phyloP scores from a whole-genome alignment of 2,888 invertebrate species.

The Drosophila robusta region DNA sequence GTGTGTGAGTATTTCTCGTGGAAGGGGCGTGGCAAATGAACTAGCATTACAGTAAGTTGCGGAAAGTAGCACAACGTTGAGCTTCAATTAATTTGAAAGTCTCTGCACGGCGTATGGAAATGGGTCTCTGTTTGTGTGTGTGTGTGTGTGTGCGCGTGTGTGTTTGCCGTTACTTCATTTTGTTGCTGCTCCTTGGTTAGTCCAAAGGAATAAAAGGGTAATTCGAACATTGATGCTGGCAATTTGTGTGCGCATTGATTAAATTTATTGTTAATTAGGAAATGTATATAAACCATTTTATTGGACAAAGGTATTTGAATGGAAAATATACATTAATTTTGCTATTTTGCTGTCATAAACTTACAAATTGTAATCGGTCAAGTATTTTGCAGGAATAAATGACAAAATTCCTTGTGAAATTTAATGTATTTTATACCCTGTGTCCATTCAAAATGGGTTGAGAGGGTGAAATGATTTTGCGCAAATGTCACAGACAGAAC shows the following conservation, averaged over 20 bases:
- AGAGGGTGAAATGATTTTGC: too few relatives aligned
- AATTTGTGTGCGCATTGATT: constrained; percentile 21
- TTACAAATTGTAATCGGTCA: not conserved
- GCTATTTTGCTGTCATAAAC: not conserved
- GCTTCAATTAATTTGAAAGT: constrained; percentile 72
- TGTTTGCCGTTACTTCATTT: constrained; percentile 4
- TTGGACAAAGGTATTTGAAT: not conserved
- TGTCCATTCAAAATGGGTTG: not conserved
- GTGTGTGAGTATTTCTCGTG: constrained; percentile 1
- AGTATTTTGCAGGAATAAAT: not conserved
- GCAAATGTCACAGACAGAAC: too few relatives aligned
- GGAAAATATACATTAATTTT: not conserved
- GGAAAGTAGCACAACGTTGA: constrained; percentile 73
- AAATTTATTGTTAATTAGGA: constrained; percentile 20
- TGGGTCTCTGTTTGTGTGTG: constrained; percentile 6
- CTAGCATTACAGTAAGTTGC: constrained; percentile 66
- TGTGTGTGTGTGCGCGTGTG: constrained; percentile 1
- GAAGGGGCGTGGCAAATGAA: constrained; percentile 68
- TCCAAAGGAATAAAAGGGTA: constrained; percentile 15
- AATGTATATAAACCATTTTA: not conserved
- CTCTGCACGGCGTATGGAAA: constrained; percentile 37
- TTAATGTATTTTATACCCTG: constrained; percentile 3
- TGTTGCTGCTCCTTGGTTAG: constrained; percentile 6
- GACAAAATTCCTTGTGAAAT: not conserved
- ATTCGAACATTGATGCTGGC: constrained; percentile 9